Evolutionary conservation across 2,888 invertebrate species (phyloP), one percentile per base, ranked within the genome.

Genomic region (Drosophila stalkeri): DNA sequence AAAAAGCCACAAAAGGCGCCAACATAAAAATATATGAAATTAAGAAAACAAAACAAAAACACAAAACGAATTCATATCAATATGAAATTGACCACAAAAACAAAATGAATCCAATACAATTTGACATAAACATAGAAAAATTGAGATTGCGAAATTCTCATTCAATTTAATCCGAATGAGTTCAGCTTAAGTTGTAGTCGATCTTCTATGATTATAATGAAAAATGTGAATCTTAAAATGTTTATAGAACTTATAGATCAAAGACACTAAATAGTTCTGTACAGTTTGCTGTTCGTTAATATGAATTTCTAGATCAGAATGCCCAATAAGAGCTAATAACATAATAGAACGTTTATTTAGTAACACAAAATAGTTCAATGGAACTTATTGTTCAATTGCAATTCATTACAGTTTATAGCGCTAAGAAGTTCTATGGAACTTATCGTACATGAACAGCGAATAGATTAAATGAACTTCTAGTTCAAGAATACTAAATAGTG

Each of bases 1-100:
- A 82, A 72, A 80, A 81, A 90, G 77, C 54, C 73, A 78, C 69
- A 76, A 75, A 62, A 64, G 59, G 69, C 73, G 82, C 80, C 69
- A 77, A 77, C 81, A 87, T 72, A 87, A 73, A 78, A 81, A 72
- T 62, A 78, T 59, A 77, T 9, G 59, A 39, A 37, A 54, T 37
- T 9, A 54, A 37, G 9, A 7, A 49, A 35, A 16, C 23, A 37
- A 55, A 31, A 27, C 27, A 27, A 49, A 69, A 39, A 62, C 44
- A 60, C 52, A 74, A 64, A 66, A 74, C 39, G 55, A 52, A 27
- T 62, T 54, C 20, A 68, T 55, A 69, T 64, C 67, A 59, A 68
- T 64, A 70, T 69, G 23, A 70, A 70, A 39, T 63, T 31, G 44
- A 55, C 52, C 46, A 63, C 67, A 71, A 41, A 44, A 9, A 69